Evolutionary conservation across 2,888 invertebrate genomes (phyloP).

Genomic region (Hydrotaea cyrtoneurina): DNA sequence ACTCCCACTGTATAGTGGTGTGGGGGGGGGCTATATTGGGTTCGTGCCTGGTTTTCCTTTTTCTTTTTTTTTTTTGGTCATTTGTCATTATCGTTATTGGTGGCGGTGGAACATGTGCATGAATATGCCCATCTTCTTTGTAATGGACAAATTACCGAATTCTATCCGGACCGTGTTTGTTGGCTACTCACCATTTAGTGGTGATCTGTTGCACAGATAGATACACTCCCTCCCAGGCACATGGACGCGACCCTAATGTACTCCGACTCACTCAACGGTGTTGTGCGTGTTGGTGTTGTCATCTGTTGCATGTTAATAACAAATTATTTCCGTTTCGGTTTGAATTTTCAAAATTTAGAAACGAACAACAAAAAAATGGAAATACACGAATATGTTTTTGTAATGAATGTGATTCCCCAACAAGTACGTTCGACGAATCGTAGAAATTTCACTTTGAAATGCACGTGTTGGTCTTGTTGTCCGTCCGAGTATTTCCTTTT

Average conservation of each 20-base stretch:
- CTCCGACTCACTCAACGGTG: neutral
- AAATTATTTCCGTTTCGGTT: slow-evolving; percentile 66
- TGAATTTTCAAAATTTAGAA: neutral
- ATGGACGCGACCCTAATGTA: neutral
- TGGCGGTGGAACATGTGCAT: slow-evolving; percentile 22
- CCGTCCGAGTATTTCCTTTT: slow-evolving; percentile 54
- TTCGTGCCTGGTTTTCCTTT: neutral
- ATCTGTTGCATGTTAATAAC: slow-evolving; percentile 69
- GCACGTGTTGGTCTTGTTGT: slow-evolving; percentile 33
- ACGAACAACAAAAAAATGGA: neutral
- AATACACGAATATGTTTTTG: no score
- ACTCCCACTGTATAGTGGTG: neutral
- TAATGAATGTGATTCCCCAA: no score
- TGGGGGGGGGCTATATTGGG: neutral
- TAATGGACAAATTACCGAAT: slow-evolving; percentile 26
- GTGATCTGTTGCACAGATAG: slow-evolving; percentile 29
- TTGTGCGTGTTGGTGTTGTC: slow-evolving; percentile 46
- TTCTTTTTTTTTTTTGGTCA: slow-evolving; percentile 1
- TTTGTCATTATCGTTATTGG: slow-evolving; percentile 29
- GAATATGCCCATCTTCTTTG: neutral
- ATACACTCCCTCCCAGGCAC: slow-evolving; percentile 6
- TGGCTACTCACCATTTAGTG: neutral
- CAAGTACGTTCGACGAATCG: slow-evolving; percentile 19
- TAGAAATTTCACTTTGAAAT: slow-evolving; percentile 35
- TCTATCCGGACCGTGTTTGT: neutral